phyloP scores from a whole-genome alignment of 2,888 invertebrate species.

The Chrysodeixis includens region DNA sequence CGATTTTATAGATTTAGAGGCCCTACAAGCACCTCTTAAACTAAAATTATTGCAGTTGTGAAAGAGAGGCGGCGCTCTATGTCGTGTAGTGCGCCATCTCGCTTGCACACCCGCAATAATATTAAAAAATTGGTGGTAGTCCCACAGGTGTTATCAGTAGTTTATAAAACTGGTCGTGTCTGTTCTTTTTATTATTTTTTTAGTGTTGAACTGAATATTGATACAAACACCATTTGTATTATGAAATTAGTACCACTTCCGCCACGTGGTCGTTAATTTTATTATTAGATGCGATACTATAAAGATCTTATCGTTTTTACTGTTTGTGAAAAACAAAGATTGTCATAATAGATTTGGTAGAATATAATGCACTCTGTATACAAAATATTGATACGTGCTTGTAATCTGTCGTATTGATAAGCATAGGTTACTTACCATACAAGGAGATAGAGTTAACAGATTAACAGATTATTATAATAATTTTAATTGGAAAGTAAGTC shows the following conservation, averaged over 20 bases:
- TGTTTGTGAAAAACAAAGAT: background rate
- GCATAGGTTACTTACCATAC: too few species aligned
- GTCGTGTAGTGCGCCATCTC: too few species aligned
- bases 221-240: background rate
- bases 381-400: too few species aligned
- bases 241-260: background rate
- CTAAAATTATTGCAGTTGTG: too few species aligned
- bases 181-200: background rate
- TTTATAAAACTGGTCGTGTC: conserved; percentile 3
- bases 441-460: too few species aligned
- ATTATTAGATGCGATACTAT: background rate
- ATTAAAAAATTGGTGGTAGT: too few species aligned
- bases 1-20: conserved; percentile 6
- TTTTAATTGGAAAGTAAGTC: too few species aligned
- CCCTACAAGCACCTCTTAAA: too few species aligned
- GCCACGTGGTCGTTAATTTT: background rate
- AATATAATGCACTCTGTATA: background rate
- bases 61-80: background rate
- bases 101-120: too few species aligned
- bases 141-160: background rate
- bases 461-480: too few species aligned
- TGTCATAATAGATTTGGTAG: background rate
- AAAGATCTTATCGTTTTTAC: background rate
- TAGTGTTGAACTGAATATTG: background rate
- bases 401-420: too few species aligned